Conservation (phyloP, 2,113 vertebrate genomes). For the Saguinus midas region DNA sequence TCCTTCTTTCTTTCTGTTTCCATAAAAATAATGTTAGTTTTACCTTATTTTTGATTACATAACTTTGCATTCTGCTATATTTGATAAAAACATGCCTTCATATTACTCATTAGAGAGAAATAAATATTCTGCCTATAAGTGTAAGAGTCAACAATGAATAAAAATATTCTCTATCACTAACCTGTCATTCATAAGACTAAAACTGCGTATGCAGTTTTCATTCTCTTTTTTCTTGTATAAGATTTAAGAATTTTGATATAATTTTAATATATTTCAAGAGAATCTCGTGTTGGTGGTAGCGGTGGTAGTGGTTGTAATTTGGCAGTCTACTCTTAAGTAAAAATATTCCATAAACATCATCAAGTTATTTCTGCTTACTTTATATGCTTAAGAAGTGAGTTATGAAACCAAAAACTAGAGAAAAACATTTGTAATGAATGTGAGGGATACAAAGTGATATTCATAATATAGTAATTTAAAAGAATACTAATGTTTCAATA, state of each 20-base stretch:
- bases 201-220: background rate
- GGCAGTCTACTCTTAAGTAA: background rate
- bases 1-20: background rate
- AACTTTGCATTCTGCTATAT: background rate
- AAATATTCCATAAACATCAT: background rate
- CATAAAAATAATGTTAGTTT: background rate
- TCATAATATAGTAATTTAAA: background rate
- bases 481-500: background rate
- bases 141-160: background rate
- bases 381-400: background rate
- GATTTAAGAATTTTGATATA: background rate
- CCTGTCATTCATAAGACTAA: background rate
- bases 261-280: background rate
- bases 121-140: background rate
- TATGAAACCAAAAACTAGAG: background rate
- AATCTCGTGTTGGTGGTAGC: background rate
- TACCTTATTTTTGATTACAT: background rate
- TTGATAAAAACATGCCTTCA: background rate
- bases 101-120: background rate
- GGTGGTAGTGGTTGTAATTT: background rate
- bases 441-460: background rate
- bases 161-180: background rate
- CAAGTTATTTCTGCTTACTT: background rate
- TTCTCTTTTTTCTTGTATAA: background rate
- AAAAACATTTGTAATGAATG: background rate